Conservation (phyloP, 1,140 invertebrate species). For the Plodia interpunctella region DNA sequence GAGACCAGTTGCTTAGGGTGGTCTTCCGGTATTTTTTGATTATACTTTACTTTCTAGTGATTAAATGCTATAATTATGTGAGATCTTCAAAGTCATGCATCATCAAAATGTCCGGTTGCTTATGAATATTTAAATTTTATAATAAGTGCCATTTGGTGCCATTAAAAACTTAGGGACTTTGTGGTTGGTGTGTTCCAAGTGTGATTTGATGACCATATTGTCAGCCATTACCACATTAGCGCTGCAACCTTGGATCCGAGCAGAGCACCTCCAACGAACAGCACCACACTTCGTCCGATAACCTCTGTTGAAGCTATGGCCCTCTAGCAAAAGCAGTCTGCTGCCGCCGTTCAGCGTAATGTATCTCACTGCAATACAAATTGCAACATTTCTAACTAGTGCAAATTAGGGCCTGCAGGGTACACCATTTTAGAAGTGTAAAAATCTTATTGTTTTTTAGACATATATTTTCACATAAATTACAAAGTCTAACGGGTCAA, state of each 20-base stretch:
- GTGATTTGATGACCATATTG: background rate
- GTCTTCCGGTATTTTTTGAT: too few species aligned
- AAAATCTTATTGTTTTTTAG: too few species aligned
- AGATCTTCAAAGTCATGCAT: too few species aligned
- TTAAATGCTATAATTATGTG: too few species aligned
- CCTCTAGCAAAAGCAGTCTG: conserved; percentile 32
- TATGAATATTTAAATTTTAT: background rate
- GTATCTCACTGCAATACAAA: conserved; percentile 7
- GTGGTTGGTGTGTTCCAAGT: background rate
- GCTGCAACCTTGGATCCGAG: conserved; percentile 21
- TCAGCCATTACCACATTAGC: background rate
- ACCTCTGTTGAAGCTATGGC: conserved; percentile 34
- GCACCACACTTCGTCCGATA: conserved; percentile 23
- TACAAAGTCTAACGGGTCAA: too few species aligned
- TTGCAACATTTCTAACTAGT: conserved; percentile 25
- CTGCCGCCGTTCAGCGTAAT: conserved; percentile 31
- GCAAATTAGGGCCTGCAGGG: too few species aligned
- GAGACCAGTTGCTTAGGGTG: too few species aligned
- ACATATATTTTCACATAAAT: too few species aligned
- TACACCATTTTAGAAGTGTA: too few species aligned
- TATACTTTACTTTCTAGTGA: too few species aligned
- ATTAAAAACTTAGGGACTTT: background rate
- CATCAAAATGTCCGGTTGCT: too few species aligned
- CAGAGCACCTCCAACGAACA: conserved; percentile 30
- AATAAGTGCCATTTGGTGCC: background rate